Base-by-base conservation (phyloP, 2,888 invertebrate species). In the Argynnis bischoffii region DNA sequence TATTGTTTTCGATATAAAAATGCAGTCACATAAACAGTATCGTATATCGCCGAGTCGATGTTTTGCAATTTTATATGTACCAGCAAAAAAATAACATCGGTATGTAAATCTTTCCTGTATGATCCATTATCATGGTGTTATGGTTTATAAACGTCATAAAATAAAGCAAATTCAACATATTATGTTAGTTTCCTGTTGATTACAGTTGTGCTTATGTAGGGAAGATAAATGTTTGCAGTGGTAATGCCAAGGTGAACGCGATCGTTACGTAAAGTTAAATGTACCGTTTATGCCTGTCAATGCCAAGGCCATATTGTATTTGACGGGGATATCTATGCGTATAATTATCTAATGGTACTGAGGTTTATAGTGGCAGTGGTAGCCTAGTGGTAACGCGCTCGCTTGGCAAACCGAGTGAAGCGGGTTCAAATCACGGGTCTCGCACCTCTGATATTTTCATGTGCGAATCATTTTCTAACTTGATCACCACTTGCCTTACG, bases 1-100 rank as follows among this genome's bases (percentile, higher is more conserved):
- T n/a, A 31, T 31, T 55, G 16, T 55, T 35, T 55, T 31, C 13
- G 4, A 55, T 6, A 55, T 0, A 8, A 48, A 57, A 59, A n/a
- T 14, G 14, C 59, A 48, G 31, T 26, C 2, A 4, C n/a, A 48
- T 48, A 31, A 59, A 47, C 59, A 59, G n/a, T 59, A 59, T 59
- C 59, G 13, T 6, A 48, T 59, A 59, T 59, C 59, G 48, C 59
- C 6, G 26, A 59, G 48, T 59, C 21, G 26, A 5, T 53, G 18
- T 14, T 59, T 8, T 47, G 13, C n/a, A 47, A 59, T 26, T n/a
- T 26, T 2, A n/a, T 47, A 59, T 15, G 8, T 41, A 41, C 35
- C 11, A 41, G 35, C 8, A 41, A 35, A 1, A 48, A n/a, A n/a
- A 26, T n/a, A 8, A 2, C 3, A 31, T 59, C 31, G 11, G 26